Percentiles rank a stretch among this genome's conserved stretches.
Conservation (phyloP, 2,888 invertebrate genomes). For the Hypomecis atomaria region DNA sequence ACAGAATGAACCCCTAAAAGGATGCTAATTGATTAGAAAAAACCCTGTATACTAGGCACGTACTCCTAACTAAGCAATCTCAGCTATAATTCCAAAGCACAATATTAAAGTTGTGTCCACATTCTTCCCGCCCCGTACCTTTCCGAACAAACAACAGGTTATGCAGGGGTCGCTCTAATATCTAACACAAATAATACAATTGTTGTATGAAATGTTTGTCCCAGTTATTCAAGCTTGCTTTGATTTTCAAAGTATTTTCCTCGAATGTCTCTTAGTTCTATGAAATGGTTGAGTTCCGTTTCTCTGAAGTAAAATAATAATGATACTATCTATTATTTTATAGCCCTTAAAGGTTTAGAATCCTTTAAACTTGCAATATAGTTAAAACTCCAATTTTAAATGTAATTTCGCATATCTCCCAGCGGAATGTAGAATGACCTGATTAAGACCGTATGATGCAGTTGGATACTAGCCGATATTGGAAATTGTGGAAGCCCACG, state of each 20-base stretch:
- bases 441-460: too few species aligned
- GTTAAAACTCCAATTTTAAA: too few species aligned
- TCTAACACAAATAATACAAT: constrained; percentile 13
- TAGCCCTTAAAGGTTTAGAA: too few species aligned
- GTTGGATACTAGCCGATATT: too few species aligned
- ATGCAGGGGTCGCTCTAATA: constrained; percentile 6
- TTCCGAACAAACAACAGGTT: constrained; percentile 1
- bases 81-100: neutral
- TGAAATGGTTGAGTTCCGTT: neutral
- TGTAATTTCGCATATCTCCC: too few species aligned
- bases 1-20: too few species aligned
- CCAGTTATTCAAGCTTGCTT: constrained; percentile 6
- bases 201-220: constrained; percentile 7
- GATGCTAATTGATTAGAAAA: too few species aligned
- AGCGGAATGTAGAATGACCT: too few species aligned
- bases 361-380: too few species aligned
- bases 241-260: constrained; percentile 6
- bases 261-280: neutral
- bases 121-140: neutral
- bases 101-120: neutral
- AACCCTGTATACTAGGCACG: too few species aligned
- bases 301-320: neutral
- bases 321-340: neutral
- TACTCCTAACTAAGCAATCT: neutral
- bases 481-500: too few species aligned